Evolutionary conservation across 2,797 vertebrate genomes (phyloP).

Genomic region (Semaprochilodus insignis): DNA sequence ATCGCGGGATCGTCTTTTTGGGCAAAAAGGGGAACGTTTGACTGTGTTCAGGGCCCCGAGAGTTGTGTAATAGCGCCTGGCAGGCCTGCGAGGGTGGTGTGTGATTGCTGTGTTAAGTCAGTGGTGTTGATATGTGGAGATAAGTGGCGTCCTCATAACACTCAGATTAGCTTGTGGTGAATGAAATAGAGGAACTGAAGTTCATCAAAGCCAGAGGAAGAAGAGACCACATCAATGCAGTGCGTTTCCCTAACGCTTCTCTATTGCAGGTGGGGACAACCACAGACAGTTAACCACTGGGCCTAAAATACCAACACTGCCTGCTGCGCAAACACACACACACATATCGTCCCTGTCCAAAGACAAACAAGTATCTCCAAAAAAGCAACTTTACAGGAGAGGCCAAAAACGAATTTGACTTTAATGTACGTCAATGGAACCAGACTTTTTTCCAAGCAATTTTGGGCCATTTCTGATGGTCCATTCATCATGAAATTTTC

Average conservation of each 20-base stretch:
- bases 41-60: conserved; percentile 38
- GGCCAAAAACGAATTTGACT: too few relatives aligned
- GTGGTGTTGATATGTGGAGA: conserved; percentile 55
- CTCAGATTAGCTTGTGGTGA: conserved; percentile 59
- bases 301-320: neutral
- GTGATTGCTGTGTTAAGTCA: conserved; percentile 54
- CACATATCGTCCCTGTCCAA: neutral
- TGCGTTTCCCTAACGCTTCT: conserved; percentile 41
- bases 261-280: conserved; percentile 52
- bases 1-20: conserved; percentile 42
- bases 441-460: too few relatives aligned
- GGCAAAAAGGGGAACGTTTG: conserved; percentile 26
- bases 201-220: conserved; percentile 54
- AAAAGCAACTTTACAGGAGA: too few relatives aligned
- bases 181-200: conserved; percentile 58
- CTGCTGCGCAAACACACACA: neutral
- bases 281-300: conserved; percentile 46
- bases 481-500: too few relatives aligned
- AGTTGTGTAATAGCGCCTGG: conserved; percentile 10
- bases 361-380: too few relatives aligned
- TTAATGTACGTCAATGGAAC: too few relatives aligned
- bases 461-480: too few relatives aligned
- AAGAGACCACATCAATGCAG: conserved; percentile 57
- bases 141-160: conserved; percentile 54
- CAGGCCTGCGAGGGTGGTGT: neutral